Evolutionary conservation across 2,113 vertebrate species (phyloP), one percentile per base, ranked within the genome.

Genomic region (Callospermophilus lateralis): DNA sequence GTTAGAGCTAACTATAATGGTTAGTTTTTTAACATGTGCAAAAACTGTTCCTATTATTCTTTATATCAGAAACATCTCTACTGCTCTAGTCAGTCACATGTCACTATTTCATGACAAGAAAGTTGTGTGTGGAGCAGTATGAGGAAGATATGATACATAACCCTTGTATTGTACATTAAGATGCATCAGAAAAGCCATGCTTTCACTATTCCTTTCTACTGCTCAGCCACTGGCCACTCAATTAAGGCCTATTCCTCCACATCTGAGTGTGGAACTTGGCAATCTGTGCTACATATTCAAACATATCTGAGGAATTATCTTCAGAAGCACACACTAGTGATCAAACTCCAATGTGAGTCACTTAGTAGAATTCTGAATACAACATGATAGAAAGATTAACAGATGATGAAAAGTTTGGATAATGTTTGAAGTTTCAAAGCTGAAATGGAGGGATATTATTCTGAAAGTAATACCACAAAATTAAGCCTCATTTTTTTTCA

Each of bases 51-150:
- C 55, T 87, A 65, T 12, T 90, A 45, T 53, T 88, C 30, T 90
- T 88, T 95, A n/a, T 80, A 77, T 37, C 42, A 96, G 72, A 94
- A 90, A 84, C 30, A 93, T 63, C 10, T 8, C 53, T 76, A 42
- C n/a, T 96, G 67, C 22, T 53, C 9, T 72, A 88, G 78, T 30
- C 48, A 91, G 39, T 32, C 45, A 45, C 39, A 78, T 28, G 9
- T 89, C 51, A 94, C 4, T 73, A 77, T 70, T 74, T 89, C 63
- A 77, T 93, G 90, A 74, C 34, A 95, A 88, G 53, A 55, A 93
- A 15, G 30, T 15, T 94, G 42, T 34, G 32, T 87, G 22, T 90
- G 51, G 55, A 53, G 26, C 51, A 58, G 28, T 76, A 11, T n/a
- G 68, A 32, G 16, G 79, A 58, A 94, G 84, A 92, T 9, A 22